Base-by-base conservation (phyloP, 2,113 vertebrate species). In the Hypanus sabinus region DNA sequence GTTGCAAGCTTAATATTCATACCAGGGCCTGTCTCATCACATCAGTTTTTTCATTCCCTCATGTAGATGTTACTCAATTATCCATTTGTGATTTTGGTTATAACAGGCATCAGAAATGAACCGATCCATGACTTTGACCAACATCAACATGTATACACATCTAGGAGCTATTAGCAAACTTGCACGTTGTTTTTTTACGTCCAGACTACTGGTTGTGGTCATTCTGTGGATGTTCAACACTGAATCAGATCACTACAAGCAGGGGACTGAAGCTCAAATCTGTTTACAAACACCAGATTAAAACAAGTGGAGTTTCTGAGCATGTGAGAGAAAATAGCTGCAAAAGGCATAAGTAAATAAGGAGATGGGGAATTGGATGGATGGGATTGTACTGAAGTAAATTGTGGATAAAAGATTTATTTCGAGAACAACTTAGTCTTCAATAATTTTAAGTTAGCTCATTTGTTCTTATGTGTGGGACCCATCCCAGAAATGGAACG, bases 1-100 rank as follows among this genome's bases (percentile, higher is more conserved):
- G 5, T 55, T 46, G 70, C 68, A 93, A 93, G 73, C 91, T 93
- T 93, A 30, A 10, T 55, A 75, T 93, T 93, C 60, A 36, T 90
- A 85, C 8, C 55, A 90, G 62, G 22, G n/a, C 60, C 57, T 7
- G 83, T 30, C 57, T 30, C 57, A 27, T 88, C 55, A n/a, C 27
- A n/a, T 30, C 3, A 62, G 14, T 88, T 88, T 16, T 62, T 62
- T 88, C 16, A n/a, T 87, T 55, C 27, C 5, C 4, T 18, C 27
- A 60, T 38, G 24, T 60, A 14, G 0, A 57, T 14, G 24, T 88
- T n/a, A 62, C 57, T 2, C 5, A 14, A 62, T 33, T 88, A 88
- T 62, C 60, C 0, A 60, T 30, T n/a, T 5, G 14, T 24, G 38
- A 55, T 12, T 79, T 20, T 20, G 16, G 20, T 38, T 81, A 81